A percentile compares a stretch with the other conserved stretches of the same genome.
Conservation (phyloP, 2,888 invertebrate genomes). For the Cephalotes varians region DNA sequence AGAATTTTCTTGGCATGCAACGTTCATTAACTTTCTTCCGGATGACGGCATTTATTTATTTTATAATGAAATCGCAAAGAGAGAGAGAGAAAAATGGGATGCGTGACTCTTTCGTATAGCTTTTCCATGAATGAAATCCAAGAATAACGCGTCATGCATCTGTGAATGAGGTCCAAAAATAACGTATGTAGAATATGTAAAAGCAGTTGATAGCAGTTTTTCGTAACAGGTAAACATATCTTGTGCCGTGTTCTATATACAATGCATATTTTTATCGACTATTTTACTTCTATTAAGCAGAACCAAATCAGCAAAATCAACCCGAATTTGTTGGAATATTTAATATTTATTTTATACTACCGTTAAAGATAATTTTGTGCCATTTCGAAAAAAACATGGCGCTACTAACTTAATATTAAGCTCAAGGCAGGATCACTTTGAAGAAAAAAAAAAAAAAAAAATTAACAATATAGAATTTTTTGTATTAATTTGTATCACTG, state of each 20-base stretch:
- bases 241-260: neutral
- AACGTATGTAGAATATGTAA: constrained; percentile 49
- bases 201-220: constrained; percentile 11
- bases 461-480: too few relatives aligned
- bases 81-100: neutral
- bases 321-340: too few relatives aligned
- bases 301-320: too few relatives aligned
- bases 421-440: too few relatives aligned
- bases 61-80: neutral
- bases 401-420: too few relatives aligned
- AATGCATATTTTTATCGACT: neutral
- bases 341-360: too few relatives aligned
- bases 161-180: constrained; percentile 59
- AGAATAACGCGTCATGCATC: constrained; percentile 55
- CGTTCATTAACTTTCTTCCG: neutral
- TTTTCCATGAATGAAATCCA: constrained; percentile 66
- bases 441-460: too few relatives aligned
- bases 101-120: constrained; percentile 21
- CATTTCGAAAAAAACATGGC: too few relatives aligned
- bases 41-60: constrained; percentile 18
- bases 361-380: too few relatives aligned
- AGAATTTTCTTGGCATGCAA: neutral
- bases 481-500: too few relatives aligned
- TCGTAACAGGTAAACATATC: neutral
- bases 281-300: too few relatives aligned